Base-by-base conservation (phyloP, 2,797 vertebrate genomes). In the Mormyrops boulengeri region DNA sequence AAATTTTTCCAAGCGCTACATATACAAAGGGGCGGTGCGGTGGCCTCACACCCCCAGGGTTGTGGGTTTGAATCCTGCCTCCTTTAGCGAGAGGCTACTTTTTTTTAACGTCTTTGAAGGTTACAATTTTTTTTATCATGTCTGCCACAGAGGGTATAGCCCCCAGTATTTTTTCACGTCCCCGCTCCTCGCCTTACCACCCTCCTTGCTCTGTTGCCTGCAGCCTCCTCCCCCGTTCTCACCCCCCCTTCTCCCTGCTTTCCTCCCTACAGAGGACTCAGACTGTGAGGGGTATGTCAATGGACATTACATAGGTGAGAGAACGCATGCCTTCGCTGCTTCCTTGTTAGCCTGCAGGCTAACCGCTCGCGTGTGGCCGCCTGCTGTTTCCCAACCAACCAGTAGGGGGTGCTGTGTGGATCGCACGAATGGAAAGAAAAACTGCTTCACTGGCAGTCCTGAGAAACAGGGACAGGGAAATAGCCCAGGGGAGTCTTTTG, bases 301-400 rank as follows among this genome's bases (percentile, higher is more conserved):
- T 94, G 98, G 98, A 94, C 97, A 98, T 91, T 98, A 99, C 89
- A 98, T 99, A 96, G 98, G 98, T 99, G 94, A 98, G 98, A 95
- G 93, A 89, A 93, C 95, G 95, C 93, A 95, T 93, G 91, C 91
- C 93, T 94, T 94, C 47, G 44, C 44, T 22, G 94, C 94, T 92
- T 91, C 93, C 89, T 94, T 26, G 66, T 66, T 69, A 73, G 62
- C 89, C 19, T 50, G 57, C 49, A 86, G 66, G 89, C 85, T 89
- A 41, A 47, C 38, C 60, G 41, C n/a, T 22, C 34, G 11, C 9
- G 8, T 69, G 60, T 44, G 41, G 34, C 41, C 87, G n/a, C 87
- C 41, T 88, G 17, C 55, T 66, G 57, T 69, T 47, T 8, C 19
- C 44, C 60, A n/a, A 5, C 87, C 41, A 30, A 49, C 17, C 55